These are phyloP conservation scores for Matsumurasca onukii DNA, from an alignment of 1,140 invertebrate species.

Conservation along the genomic window DNA sequence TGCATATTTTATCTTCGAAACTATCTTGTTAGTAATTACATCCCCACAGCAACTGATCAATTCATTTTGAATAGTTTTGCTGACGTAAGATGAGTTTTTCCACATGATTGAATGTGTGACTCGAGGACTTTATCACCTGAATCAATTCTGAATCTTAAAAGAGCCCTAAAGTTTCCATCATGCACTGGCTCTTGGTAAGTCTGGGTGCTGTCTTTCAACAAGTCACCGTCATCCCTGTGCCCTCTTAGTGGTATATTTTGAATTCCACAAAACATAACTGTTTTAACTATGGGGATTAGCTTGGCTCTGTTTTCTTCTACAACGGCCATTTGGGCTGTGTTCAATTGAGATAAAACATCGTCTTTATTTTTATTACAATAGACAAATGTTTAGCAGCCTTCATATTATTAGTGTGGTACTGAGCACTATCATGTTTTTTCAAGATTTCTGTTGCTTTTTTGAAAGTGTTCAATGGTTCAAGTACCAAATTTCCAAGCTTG, in stretches of 20 bases:
- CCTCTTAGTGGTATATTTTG: constrained; percentile 1
- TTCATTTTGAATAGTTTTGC: background rate
- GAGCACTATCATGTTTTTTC: background rate
- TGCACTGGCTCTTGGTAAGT: background rate
- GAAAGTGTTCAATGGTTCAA: background rate
- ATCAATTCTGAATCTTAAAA: background rate
- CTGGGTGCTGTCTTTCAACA: background rate
- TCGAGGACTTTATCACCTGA: background rate
- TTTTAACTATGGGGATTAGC: background rate
- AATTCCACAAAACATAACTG: background rate
- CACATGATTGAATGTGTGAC: background rate
- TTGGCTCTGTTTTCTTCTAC: background rate
- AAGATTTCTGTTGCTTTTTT: background rate
- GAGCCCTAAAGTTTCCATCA: background rate
- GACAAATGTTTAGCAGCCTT: background rate
- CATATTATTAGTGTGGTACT: constrained; percentile 2
- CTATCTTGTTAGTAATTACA: background rate
- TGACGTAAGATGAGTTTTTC: background rate
- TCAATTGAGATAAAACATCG: background rate
- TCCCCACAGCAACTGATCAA: background rate
- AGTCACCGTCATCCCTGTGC: too few species aligned
- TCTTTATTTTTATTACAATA: background rate
- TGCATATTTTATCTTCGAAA: background rate
- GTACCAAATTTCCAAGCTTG: background rate
- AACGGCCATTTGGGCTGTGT: background rate